Evolutionary conservation across 2,797 vertebrate species (phyloP), one percentile per base, ranked within the genome.

Genomic region (Coregonus ussuriensis): DNA sequence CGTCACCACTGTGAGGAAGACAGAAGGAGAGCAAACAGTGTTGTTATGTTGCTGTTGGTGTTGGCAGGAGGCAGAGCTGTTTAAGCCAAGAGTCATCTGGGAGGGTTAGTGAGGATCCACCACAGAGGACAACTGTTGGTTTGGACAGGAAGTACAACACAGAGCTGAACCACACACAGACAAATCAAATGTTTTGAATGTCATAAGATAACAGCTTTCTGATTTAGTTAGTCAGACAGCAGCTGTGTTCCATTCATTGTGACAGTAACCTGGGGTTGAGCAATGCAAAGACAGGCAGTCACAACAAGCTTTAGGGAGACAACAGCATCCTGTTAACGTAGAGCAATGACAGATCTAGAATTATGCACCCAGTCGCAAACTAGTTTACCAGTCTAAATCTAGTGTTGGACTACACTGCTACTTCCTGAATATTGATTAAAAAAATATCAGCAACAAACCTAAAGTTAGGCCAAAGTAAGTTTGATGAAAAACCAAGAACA

Each of bases 1-100:
- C 97, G 0, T 97, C 97, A 0, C 96, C 97, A 0, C 98, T 99
- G 94, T 62, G 74, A 0, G 84, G 76, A 78, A 68, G 68, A 37
- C 4, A 77, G 68, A 71, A 70, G 51, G 51, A 31, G 3, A 72
- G 35, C 15, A 65, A 11, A 51, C 51, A 73, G 7, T 76, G 18
- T 68, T 35, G 66, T 35, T 35, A 29, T 18, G 29, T 37, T 35
- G 3, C 14, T 75, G 41, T 9, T 1, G 0, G 31, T 1, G 4
- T 4, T n/a, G 29, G 29, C 18, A 62, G 47, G 13, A 54, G 9
- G 18, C 13, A 68, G 31, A 37, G 67, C 33, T 13, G 37, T 41
- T 47, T 7, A 41, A 9, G 5, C 14, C 31, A 13, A 53, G 41
- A 79, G 73, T 29, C 53, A 83, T 15, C 62, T 25, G 21, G 6